phyloP scores from a whole-genome alignment of 2,888 invertebrate species.

The Cyclophora punctaria region DNA sequence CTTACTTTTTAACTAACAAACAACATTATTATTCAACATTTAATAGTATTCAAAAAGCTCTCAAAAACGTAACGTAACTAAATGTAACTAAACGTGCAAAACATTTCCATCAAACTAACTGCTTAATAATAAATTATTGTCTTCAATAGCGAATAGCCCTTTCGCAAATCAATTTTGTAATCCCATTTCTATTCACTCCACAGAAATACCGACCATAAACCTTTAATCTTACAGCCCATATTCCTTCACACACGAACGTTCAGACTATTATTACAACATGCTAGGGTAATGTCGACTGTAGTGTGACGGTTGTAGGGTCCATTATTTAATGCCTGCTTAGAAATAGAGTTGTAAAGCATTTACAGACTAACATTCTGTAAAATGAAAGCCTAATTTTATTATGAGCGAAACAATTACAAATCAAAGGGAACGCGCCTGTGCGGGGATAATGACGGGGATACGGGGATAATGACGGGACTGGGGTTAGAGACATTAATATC shows the following conservation, averaged over 20 bases:
- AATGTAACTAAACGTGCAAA: constrained; percentile 8
- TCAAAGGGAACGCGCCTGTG: neutral
- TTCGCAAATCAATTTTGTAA: constrained; percentile 13
- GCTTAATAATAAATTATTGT: constrained; percentile 9
- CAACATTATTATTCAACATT: too few species aligned
- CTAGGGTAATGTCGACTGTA: neutral
- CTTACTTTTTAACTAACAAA: too few species aligned
- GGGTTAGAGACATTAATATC: too few species aligned
- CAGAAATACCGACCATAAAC: neutral
- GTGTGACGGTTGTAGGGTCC: neutral
- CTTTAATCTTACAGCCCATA: neutral
- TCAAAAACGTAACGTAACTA: too few species aligned
- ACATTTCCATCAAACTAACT: neutral
- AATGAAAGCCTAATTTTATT: constrained; percentile 51
- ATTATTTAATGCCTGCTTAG: neutral
- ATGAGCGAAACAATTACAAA: constrained; percentile 24
- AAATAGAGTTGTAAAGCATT: constrained; percentile 9
- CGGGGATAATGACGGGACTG: too few species aligned
- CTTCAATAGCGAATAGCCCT: constrained; percentile 21
- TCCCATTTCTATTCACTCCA: neutral
- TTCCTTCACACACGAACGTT: neutral
- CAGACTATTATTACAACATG: neutral
- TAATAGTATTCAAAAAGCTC: too few species aligned
- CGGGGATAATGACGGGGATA: too few species aligned
- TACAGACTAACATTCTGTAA: constrained; percentile 33